phyloP scores from a whole-genome alignment of 2,797 vertebrate species.

The Jordanella pulchra region DNA sequence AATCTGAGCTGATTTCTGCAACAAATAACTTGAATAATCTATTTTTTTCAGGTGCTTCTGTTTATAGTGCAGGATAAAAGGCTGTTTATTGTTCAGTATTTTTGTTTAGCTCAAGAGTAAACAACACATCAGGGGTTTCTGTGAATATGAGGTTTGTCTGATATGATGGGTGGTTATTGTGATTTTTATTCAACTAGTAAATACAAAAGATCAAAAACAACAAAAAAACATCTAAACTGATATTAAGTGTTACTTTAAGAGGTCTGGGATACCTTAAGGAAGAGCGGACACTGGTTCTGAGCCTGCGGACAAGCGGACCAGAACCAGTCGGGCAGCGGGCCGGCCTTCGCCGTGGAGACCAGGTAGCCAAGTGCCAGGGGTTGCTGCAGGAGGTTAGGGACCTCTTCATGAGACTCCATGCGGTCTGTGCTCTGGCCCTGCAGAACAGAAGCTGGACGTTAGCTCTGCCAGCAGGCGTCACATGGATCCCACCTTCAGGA shows the following conservation, averaged over 20 bases:
- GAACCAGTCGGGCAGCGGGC: conserved; percentile 98
- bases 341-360: conserved; percentile 97
- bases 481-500: neutral
- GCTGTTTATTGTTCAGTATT: neutral
- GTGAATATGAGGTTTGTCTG: neutral
- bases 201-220: too few species aligned
- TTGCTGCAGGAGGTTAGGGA: conserved; percentile 97
- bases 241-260: neutral
- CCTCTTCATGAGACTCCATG: conserved; percentile 98
- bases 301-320: conserved; percentile 99
- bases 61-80: neutral
- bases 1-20: neutral
- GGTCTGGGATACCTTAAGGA: conserved; percentile 87
- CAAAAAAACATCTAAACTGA: too few species aligned
- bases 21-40: neutral
- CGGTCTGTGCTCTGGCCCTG: conserved; percentile 96
- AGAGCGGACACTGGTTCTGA: conserved; percentile 98
- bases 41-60: neutral
- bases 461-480: neutral
- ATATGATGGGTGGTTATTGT: neutral
- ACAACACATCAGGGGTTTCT: neutral
- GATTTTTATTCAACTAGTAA: neutral
- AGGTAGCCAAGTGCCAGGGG: conserved; percentile 98
- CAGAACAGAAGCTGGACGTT: conserved; percentile 5
- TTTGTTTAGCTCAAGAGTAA: neutral